phyloP scores from a whole-genome alignment of 2,888 invertebrate species.

The Polylopha cassiicola region DNA sequence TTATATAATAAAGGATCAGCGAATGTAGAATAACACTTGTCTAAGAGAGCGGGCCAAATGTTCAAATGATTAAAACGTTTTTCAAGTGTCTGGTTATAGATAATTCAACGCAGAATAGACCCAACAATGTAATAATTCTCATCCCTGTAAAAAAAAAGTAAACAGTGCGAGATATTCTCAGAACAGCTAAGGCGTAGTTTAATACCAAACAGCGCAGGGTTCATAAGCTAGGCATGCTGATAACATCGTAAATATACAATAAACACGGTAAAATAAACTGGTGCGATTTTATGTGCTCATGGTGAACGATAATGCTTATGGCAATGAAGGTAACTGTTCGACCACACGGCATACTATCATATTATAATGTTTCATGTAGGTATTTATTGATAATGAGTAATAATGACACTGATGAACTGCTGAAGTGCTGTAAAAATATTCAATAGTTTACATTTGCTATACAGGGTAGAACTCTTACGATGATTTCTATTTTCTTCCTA shows the following conservation, averaged over 20 bases:
- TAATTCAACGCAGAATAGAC: too few species aligned
- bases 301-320: conserved; percentile 28
- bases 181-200: too few species aligned
- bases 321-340: conserved; percentile 27
- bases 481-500: conserved; percentile 35
- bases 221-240: conserved; percentile 50
- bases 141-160: too few species aligned
- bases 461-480: conserved; percentile 6
- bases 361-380: too few species aligned
- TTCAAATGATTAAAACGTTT: too few species aligned
- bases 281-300: conserved; percentile 52
- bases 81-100: too few species aligned
- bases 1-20: too few species aligned
- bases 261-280: conserved; percentile 30
- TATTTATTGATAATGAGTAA: too few species aligned
- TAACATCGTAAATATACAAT: conserved; percentile 32
- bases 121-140: too few species aligned
- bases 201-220: conserved; percentile 2
- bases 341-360: conserved; percentile 3
- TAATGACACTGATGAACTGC: conserved; percentile 10
- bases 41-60: too few species aligned
- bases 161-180: too few species aligned
- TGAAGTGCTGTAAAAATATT: conserved; percentile 9
- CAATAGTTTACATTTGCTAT: neutral
- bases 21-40: too few species aligned